Conservation (phyloP, 2,797 vertebrate species). For the Spinus pinus region DNA sequence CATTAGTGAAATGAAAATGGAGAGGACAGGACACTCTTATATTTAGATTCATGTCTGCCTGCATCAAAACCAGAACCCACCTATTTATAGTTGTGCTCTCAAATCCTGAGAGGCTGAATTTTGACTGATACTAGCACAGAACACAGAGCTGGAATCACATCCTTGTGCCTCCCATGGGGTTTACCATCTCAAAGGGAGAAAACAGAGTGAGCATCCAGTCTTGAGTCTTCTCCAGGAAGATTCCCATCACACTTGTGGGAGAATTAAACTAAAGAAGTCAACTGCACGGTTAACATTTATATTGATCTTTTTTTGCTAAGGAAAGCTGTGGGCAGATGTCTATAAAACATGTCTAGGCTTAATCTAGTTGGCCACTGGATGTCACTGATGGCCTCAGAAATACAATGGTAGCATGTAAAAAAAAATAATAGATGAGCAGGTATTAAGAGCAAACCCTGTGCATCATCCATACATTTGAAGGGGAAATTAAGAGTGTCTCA, state of each 20-base stretch:
- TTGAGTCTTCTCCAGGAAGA: background rate
- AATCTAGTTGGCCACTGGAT: conserved; percentile 70
- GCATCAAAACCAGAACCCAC: background rate
- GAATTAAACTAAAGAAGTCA: background rate
- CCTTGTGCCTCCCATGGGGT: background rate
- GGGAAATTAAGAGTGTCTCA: background rate
- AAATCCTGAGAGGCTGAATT: background rate
- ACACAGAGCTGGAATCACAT: background rate
- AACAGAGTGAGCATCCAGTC: background rate
- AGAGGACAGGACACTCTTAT: background rate
- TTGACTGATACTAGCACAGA: background rate
- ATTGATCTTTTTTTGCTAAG: background rate
- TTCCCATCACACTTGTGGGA: background rate
- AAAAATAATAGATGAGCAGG: background rate
- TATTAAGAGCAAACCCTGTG: background rate
- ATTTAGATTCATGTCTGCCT: background rate
- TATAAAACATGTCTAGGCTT: conserved; percentile 29
- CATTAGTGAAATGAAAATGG: background rate
- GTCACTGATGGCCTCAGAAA: conserved; percentile 72
- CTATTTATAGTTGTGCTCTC: background rate
- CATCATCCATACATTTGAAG: background rate
- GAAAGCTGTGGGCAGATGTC: background rate
- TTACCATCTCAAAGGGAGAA: background rate
- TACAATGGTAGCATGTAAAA: conserved; percentile 24
- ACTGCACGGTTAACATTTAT: background rate